Evolutionary conservation across 2,888 invertebrate genomes (phyloP).

Genomic region (Aphidoletes aphidimyza): DNA sequence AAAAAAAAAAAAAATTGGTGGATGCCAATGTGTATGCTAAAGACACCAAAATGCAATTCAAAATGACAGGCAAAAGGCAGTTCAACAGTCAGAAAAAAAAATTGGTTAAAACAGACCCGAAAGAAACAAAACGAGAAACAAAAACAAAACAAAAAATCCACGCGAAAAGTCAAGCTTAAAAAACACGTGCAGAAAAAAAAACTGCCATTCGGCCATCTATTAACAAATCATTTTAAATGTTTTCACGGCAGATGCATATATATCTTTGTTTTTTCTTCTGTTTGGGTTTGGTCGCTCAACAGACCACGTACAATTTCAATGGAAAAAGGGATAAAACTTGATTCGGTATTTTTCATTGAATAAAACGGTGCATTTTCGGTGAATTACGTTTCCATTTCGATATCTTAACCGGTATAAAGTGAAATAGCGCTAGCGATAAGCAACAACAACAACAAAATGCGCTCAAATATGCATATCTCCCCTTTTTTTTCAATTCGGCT

Average conservation of each 20-base stretch:
- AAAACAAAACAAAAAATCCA: background rate
- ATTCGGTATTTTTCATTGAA: slow-evolving; percentile 27
- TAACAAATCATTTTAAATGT: slow-evolving; percentile 51
- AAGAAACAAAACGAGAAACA: no score
- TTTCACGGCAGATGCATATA: slow-evolving; percentile 33
- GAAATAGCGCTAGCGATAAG: background rate
- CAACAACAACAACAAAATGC: background rate
- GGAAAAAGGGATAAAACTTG: slow-evolving; percentile 29
- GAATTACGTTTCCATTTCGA: slow-evolving; percentile 29
- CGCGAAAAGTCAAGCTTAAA: background rate
- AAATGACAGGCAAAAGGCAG: slow-evolving; percentile 10
- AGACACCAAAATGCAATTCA: background rate
- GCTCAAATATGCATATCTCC: slow-evolving; percentile 41
- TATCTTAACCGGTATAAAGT: slow-evolving; percentile 21
- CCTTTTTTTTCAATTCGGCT: background rate
- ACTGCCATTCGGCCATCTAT: slow-evolving; percentile 16
- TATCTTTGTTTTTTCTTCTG: background rate
- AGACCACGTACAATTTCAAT: background rate
- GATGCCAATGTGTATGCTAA: background rate
- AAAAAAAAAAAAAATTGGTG: no score
- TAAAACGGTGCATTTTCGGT: background rate
- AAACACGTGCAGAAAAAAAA: background rate
- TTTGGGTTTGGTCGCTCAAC: background rate
- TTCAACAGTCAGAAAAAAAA: no score
- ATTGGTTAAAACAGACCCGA: no score